These are phyloP conservation scores for Gryllus longicercus DNA, from an alignment of 2,888 invertebrate genomes.

Conservation along the genomic window DNA sequence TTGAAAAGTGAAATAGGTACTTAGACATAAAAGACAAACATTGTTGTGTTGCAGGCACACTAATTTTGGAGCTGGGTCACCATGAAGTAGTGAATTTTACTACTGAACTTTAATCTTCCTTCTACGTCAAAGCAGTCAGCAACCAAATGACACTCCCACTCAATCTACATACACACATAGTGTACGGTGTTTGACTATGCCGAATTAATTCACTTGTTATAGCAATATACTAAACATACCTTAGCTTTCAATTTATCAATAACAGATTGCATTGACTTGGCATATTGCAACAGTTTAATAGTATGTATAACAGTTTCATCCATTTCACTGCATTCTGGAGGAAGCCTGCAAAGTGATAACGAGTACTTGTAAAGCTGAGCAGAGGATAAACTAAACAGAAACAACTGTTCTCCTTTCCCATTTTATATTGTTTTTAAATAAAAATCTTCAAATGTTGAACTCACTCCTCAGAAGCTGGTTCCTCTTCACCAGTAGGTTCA, in stretches of 20 bases:
- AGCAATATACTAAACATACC: neutral
- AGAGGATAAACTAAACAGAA: neutral
- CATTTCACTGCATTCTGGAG: constrained; percentile 24
- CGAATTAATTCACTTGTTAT: no score
- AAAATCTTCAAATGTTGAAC: neutral
- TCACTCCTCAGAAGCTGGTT: neutral
- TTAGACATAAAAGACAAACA: no score
- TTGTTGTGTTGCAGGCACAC: no score
- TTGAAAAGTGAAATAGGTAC: no score
- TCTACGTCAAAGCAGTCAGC: no score
- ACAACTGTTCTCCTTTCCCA: neutral
- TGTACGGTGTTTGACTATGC: no score
- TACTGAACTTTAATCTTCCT: no score
- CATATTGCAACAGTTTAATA: constrained; percentile 27
- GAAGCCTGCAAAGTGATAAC: constrained; percentile 19
- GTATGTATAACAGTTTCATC: constrained; percentile 25
- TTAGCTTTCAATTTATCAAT: neutral
- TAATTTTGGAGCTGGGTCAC: no score
- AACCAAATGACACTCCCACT: no score
- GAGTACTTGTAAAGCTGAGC: neutral
- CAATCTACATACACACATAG: no score
- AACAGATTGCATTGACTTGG: constrained; percentile 20
- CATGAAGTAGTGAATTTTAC: no score
- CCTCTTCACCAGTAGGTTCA: neutral
- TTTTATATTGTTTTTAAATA: no score